Evolutionary conservation across 2,113 vertebrate genomes (phyloP), one percentile per base, ranked within the genome.

Genomic region (Boulengeromyrus knoepffleri): DNA sequence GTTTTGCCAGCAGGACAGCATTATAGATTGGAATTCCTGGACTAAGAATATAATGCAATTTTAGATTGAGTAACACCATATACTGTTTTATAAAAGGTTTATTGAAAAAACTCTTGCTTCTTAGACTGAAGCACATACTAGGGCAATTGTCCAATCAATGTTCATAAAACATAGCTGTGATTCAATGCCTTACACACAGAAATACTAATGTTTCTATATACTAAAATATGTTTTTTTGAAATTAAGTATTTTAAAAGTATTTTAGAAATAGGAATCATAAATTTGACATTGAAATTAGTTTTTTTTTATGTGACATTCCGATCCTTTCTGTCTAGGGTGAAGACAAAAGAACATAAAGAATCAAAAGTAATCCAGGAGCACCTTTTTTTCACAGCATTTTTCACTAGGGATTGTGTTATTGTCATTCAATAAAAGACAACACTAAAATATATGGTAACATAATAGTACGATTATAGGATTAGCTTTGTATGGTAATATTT

Each of bases 91-190:
- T 95, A 96, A 95, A 97, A 96, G 94, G 95, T 96, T 97, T 99
- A 99, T 99, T 99, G 99, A 96, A 99, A 99, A 99, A 97, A 92
- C 92, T 93, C 96, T 97, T 66, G 97, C 98, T 99, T 98, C 98
- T 92, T 97, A 97, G 97, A 98, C 96, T 97, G 98, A 99, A 99
- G 98, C 98, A 97, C 97, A 98, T 99, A 98, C 97, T 99, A 99
- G 98, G 99, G 98, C 98, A 98, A 99, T 97, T 96, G 95, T 99
- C 99, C 97, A 99, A 99, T 99, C 97, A 99, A 99, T 99, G 98
- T 98, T 98, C 97, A 98, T 98, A 99, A 99, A 99, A 99, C 99
- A 99, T 99, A 99, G 98, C 97, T 98, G 98, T 98, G 98, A 96
- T 93, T 96, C 98, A 97, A 98, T 97, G 96, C 97, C 97, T 97